These are phyloP conservation scores for Drosophila parvula DNA, from an alignment of 1,140 invertebrate genomes.

Conservation along the genomic window DNA sequence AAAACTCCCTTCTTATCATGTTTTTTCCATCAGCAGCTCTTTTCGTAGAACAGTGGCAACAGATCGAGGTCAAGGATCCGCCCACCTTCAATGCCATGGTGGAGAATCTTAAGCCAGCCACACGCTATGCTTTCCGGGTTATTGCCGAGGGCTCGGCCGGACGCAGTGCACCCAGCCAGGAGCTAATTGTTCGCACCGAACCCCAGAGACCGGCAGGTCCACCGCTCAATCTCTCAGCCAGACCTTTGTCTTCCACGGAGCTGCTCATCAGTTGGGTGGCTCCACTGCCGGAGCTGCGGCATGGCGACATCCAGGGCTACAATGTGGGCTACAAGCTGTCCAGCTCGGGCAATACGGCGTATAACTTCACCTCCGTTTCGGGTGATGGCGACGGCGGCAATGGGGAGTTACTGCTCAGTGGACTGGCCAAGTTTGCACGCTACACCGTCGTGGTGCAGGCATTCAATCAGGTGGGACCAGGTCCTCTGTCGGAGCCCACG, in stretches of 20 bases:
- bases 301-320: constrained; percentile 90
- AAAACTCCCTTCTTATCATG: neutral
- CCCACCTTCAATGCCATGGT: constrained; percentile 87
- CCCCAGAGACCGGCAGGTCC: constrained; percentile 91
- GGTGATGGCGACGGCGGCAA: constrained; percentile 89
- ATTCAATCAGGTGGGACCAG: constrained; percentile 93
- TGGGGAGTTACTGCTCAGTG: constrained; percentile 87
- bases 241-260: constrained; percentile 90
- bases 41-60: constrained; percentile 87
- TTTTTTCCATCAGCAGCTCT: constrained; percentile 35
- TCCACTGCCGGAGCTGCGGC: constrained; percentile 88
- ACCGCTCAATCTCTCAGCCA: constrained; percentile 88
- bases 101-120: constrained; percentile 91
- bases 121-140: constrained; percentile 89
- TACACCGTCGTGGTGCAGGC: constrained; percentile 93
- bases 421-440: constrained; percentile 90
- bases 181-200: constrained; percentile 88
- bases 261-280: constrained; percentile 91
- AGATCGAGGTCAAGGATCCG: constrained; percentile 87
- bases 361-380: constrained; percentile 89
- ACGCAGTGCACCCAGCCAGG: constrained; percentile 89
- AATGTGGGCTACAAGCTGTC: constrained; percentile 86
- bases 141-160: constrained; percentile 91
- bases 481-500: constrained; percentile 90
- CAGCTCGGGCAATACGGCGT: constrained; percentile 83